Conservation (phyloP, 2,113 vertebrate genomes). For the Sphaerodactylus townsendi region DNA sequence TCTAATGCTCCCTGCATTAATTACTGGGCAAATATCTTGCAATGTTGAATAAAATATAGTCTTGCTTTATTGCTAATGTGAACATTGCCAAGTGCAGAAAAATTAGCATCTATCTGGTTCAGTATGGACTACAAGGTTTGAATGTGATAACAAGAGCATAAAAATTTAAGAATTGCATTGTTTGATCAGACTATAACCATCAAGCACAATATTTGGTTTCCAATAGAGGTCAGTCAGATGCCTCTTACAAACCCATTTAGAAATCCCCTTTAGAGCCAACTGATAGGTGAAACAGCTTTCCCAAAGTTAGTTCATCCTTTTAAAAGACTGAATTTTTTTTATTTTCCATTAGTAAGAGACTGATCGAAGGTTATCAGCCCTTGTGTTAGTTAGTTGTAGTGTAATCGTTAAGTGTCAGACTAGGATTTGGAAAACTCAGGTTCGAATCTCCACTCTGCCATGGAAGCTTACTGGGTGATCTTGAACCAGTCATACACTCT, state of each 20-base stretch:
- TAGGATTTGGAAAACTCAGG: too few species aligned
- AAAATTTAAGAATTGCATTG: not conserved
- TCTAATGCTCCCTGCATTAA: not conserved
- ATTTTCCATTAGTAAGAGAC: not conserved
- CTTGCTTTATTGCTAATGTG: not conserved
- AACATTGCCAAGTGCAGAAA: not conserved
- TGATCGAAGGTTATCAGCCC: not conserved
- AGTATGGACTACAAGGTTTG: not conserved
- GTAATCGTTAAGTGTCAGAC: too few species aligned
- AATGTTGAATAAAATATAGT: not conserved
- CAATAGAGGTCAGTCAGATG: not conserved
- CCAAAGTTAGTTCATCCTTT: not conserved
- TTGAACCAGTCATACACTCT: too few species aligned
- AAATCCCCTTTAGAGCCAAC: not conserved
- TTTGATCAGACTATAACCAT: not conserved
- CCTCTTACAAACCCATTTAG: not conserved
- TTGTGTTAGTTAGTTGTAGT: too few species aligned
- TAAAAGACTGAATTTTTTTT: not conserved
- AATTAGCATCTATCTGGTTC: not conserved
- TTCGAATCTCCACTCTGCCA: too few species aligned
- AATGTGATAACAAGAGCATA: not conserved
- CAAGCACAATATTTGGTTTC: not conserved
- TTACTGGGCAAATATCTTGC: not conserved
- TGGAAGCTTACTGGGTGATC: too few species aligned
- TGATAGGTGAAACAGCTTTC: not conserved